A percentile compares a stretch with the other conserved stretches of the same genome.
These are phyloP conservation scores for Polyploca ridens DNA, from an alignment of 2,888 invertebrate genomes.

Conservation along the genomic window DNA sequence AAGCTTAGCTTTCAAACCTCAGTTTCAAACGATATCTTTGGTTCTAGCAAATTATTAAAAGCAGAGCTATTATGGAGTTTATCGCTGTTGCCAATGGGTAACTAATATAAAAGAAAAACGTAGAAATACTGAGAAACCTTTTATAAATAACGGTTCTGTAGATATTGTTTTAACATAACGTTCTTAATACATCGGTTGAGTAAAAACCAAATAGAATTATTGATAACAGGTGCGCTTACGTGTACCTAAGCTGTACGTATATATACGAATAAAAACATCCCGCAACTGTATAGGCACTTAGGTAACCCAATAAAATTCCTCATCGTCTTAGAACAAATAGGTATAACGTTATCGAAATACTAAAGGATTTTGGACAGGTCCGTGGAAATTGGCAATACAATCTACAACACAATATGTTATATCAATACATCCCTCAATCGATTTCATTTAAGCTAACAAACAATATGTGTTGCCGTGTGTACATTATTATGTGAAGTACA, in stretches of 20 bases:
- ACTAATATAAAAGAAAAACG: too few species aligned
- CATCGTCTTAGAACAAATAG: background rate
- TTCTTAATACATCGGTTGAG: background rate
- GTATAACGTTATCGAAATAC: conserved; percentile 4
- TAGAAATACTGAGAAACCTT: too few species aligned
- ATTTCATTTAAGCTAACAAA: background rate
- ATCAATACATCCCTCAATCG: conserved; percentile 2
- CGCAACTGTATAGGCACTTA: background rate
- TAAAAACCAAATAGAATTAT: conserved; percentile 11
- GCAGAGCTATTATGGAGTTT: too few species aligned
- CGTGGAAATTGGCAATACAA: background rate
- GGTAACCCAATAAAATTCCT: conserved; percentile 4
- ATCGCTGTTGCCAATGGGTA: too few species aligned
- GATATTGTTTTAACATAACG: background rate
- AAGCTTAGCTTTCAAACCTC: too few species aligned
- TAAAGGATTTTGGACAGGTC: background rate
- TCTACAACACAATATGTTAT: background rate
- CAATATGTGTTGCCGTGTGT: background rate
- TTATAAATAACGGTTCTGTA: background rate
- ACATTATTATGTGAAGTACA: background rate
- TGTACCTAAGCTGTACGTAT: background rate
- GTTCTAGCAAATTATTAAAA: too few species aligned
- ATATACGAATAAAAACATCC: background rate
- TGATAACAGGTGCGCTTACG: conserved; percentile 11
- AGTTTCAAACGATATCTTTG: too few species aligned